Conservation (phyloP, 2,888 invertebrate species). For the Lasiommata megera region DNA sequence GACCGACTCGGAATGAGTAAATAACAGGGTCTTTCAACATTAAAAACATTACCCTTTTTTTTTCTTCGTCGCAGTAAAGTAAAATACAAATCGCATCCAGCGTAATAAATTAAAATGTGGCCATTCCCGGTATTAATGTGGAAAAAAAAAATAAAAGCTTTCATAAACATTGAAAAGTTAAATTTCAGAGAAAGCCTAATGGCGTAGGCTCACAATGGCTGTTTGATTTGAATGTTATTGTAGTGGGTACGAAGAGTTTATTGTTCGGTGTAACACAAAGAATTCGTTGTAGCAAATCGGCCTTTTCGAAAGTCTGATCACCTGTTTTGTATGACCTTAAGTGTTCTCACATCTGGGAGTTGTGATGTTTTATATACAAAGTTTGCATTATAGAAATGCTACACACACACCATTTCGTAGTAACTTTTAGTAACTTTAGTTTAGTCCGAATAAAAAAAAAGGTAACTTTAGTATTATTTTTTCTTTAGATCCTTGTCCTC, state of each 20-base stretch:
- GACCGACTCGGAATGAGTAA: too few species aligned
- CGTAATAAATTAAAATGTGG: neutral
- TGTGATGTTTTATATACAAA: too few species aligned
- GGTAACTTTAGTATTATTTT: too few species aligned
- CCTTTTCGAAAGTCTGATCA: neutral
- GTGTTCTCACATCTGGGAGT: neutral
- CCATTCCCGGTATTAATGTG: neutral
- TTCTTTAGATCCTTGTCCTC: too few species aligned
- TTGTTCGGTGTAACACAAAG: slow-evolving; percentile 2
- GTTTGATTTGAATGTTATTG: slow-evolving; percentile 2
- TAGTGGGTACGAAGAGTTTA: slow-evolving; percentile 2
- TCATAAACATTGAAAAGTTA: slow-evolving; percentile 8
- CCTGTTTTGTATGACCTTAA: neutral
- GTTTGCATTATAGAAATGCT: too few species aligned
- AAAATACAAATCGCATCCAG: too few species aligned
- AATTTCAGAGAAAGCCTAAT: slow-evolving; percentile 10
- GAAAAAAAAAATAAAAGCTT: slow-evolving; percentile 6
- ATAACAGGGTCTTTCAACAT: too few species aligned
- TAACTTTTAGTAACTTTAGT: too few species aligned
- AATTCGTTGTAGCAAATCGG: neutral
- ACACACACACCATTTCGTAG: too few species aligned
- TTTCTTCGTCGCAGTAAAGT: too few species aligned
- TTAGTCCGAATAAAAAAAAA: too few species aligned
- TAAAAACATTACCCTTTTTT: too few species aligned
- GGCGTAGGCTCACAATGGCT: slow-evolving; percentile 6